Base-by-base conservation (phyloP, 2,888 invertebrate species). In the Rhagonycha fulva region DNA sequence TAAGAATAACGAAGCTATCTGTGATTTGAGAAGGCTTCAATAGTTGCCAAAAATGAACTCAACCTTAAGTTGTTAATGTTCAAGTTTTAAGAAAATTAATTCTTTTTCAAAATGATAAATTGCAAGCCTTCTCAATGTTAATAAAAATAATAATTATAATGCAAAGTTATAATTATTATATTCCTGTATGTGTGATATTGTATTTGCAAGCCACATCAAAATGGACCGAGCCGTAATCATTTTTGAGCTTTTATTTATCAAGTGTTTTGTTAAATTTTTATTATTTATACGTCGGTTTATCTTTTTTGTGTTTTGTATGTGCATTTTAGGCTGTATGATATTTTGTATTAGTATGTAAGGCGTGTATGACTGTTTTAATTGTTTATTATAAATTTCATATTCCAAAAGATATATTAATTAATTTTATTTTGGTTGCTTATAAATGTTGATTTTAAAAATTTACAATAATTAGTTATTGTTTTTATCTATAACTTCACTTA, bases 1-100 rank as follows among this genome's bases (percentile, higher is more conserved):
- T 78, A 81, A 80, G 78, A 84, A 81, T 84, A 84, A 83, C 81
- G 82, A 83, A 85, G 85, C 84, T 86, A 87, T 86, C 89, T 89
- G 89, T 89, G 89, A 89, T 89, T 88, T 88, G 89, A 86, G 88
- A 87, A 86, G 87, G 88, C 86, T 88, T 88, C 86, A 82, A 80
- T 77, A 80, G 86, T 86, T 87, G 87, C 87, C 86, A 87, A 87
- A 86, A 84, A 77, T 47, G 47, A 76, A 82, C 81, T 82, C 80
- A 81, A 80, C 23, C 63, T 24, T 24, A 66, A n/a, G 63, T 66
- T 80, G 83, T 84, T 83, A 78, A 81, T 76, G 79, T 76, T 80
- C 79, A 75, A 82, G 79, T 77, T 79, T 47, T 47, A 47, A 47
- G 47, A 47, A 47, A 47, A 47, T 47, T 2, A 32, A 83, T 84